Evolutionary conservation across 2,113 vertebrate genomes (phyloP).

Genomic region (Myrmecobius fasciatus): DNA sequence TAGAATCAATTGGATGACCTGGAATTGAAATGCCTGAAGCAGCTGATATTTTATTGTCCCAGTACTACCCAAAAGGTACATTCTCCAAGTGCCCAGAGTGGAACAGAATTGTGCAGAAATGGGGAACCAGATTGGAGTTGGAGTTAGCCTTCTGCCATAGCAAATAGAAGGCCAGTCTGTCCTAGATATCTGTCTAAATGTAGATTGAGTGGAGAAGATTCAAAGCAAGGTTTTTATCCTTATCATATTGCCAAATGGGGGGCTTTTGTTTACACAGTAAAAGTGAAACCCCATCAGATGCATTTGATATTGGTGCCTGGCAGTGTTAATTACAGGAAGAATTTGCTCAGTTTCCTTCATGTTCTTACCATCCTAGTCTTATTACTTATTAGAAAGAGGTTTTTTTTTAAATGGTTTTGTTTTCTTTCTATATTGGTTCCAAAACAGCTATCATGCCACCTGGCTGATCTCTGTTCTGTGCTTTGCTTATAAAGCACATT

Average conservation of each 20-base stretch:
- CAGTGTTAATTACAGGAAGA: neutral
- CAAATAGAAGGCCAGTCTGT: too few species aligned
- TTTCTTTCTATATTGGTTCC: neutral
- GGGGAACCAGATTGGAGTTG: neutral
- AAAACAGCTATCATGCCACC: slow-evolving; percentile 12
- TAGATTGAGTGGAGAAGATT: neutral
- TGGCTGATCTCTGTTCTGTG: slow-evolving; percentile 8
- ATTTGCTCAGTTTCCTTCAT: neutral
- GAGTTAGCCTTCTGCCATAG: neutral
- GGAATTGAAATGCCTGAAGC: slow-evolving; percentile 19
- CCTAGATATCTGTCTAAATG: neutral
- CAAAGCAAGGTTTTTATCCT: neutral
- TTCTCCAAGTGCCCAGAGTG: neutral
- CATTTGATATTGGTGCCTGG: accelerated
- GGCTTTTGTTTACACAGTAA: neutral
- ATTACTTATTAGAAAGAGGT: neutral
- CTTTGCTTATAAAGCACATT: neutral
- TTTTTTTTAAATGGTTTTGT: neutral
- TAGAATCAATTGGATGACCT: slow-evolving; percentile 77
- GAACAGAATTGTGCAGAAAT: neutral
- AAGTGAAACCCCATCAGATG: neutral
- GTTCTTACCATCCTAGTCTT: neutral
- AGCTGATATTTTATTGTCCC: slow-evolving; percentile 41
- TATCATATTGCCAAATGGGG: neutral
- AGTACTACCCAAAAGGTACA: too few species aligned